A percentile compares a stretch with the other conserved stretches of the same genome.
Evolutionary conservation across 2,888 invertebrate genomes (phyloP).

Genomic region (Monochamus alternatus): DNA sequence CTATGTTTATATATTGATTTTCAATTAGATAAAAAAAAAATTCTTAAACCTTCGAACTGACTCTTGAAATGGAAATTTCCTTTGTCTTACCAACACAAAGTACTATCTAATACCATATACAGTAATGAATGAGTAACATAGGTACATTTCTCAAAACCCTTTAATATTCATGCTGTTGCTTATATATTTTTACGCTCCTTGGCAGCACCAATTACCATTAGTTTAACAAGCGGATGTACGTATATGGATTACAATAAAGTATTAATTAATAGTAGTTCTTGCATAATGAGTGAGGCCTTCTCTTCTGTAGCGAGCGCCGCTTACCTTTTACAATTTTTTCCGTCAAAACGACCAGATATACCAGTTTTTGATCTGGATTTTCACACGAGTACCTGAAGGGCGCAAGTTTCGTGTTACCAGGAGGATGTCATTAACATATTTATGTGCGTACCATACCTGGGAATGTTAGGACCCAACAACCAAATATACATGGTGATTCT

Average conservation of each 20-base stretch:
- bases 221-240: conserved; percentile 23
- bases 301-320: not conserved
- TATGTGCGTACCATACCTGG: too few species aligned
- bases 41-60: too few species aligned
- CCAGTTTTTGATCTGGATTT: conserved; percentile 13
- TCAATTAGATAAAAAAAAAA: too few species aligned
- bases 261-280: conserved; percentile 13
- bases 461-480: too few species aligned
- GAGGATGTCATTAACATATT: not conserved
- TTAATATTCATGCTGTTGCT: not conserved
- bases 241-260: conserved; percentile 20
- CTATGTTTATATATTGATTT: too few species aligned
- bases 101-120: not conserved
- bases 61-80: too few species aligned
- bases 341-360: conserved; percentile 14
- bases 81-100: too few species aligned
- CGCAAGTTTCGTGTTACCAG: not conserved
- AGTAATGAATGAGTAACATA: not conserved
- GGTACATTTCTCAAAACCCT: not conserved
- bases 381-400: conserved; percentile 1
- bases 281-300: conserved; percentile 15
- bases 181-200: not conserved
- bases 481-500: too few species aligned
- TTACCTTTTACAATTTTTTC: conserved; percentile 5
- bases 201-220: conserved; percentile 1